Evolutionary conservation across 1,140 invertebrate species (phyloP), one percentile per base, ranked within the genome.

Genomic region (Euborellia annulipes): DNA sequence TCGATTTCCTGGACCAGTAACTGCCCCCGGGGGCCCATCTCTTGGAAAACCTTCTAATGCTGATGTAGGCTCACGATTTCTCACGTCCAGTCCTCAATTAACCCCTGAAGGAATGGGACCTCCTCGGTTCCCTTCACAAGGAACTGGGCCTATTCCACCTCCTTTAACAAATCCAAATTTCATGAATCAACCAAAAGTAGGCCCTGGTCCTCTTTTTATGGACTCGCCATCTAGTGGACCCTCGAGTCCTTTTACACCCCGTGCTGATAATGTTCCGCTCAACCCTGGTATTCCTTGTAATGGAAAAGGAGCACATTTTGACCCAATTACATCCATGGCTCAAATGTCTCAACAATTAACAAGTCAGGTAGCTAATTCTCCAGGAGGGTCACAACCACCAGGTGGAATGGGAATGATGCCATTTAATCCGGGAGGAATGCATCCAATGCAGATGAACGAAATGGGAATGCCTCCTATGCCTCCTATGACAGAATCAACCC

Each of bases 261-360:
- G 48, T 41, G 70, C 78, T 11, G 82, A 88, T 58, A 85, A 87
- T 64, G 73, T 87, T 48, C 84, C 85, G 36, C 63, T 88, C 22
- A 85, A 89, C 69, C 83, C 85, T 3, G 73, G 73, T 51, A 68
- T 68, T 55, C 61, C 71, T 36, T 65, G 65, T 22, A 69, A 66
- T 46, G 71, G 70, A 54, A 75, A 71, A 55, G 54, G 68, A 11
- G 71, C 74, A 43, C 77, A 75, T 54, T 92, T 92, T 62, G 89
- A 93, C 68, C 88, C 89, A 0, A 92, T 93, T 51, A 86, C 87
- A 13, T 93, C 89, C 3, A 71, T 92, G 54, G 86, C 88, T 18
- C 87, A 92, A 61, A 93, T 92, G 89, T 88, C 83, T 41, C 88
- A 92, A 55, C 85, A 90, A 56, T 60, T 92, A 18, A 88, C 86